These are phyloP conservation scores for Ptychoptera albimana DNA, from an alignment of 2,888 invertebrate species.

Conservation along the genomic window DNA sequence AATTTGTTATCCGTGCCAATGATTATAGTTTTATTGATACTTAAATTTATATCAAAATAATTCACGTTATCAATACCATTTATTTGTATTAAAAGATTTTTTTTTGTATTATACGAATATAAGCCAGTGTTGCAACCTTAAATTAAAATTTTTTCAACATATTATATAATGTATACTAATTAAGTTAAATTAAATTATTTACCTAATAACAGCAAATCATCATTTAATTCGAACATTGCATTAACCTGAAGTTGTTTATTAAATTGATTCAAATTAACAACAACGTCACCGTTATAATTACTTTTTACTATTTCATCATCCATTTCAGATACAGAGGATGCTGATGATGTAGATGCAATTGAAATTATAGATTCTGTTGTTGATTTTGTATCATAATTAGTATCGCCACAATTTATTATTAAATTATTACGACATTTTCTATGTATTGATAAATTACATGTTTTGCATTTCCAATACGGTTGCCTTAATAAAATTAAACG, in stretches of 20 bases:
- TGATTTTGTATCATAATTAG: slow-evolving; percentile 8
- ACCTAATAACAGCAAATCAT: slow-evolving; percentile 5
- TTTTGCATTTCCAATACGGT: slow-evolving; percentile 27
- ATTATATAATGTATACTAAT: not conserved
- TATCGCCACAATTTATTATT: slow-evolving; percentile 16
- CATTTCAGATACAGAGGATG: not conserved
- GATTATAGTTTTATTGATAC: slow-evolving; percentile 42
- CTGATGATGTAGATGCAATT: not conserved
- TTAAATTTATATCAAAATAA: slow-evolving; percentile 40
- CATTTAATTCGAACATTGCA: slow-evolving; percentile 3
- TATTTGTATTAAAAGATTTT: slow-evolving; percentile 24
- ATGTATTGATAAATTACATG: slow-evolving; percentile 24
- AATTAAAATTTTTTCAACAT: not conserved
- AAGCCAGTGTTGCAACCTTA: slow-evolving; percentile 24
- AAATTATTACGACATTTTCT: slow-evolving; percentile 26
- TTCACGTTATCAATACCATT: slow-evolving; percentile 44
- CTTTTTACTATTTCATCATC: not conserved
- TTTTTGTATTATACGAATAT: slow-evolving; percentile 23
- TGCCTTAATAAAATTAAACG: slow-evolving; percentile 19
- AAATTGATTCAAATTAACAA: not conserved
- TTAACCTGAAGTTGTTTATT: not conserved
- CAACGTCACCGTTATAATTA: not conserved
- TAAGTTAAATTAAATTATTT: not conserved
- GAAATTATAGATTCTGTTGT: slow-evolving; percentile 5
- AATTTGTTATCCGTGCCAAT: slow-evolving; percentile 41